These are phyloP conservation scores for Poecilobothrus nobilitatus DNA, from an alignment of 2,888 invertebrate species.

Conservation along the genomic window DNA sequence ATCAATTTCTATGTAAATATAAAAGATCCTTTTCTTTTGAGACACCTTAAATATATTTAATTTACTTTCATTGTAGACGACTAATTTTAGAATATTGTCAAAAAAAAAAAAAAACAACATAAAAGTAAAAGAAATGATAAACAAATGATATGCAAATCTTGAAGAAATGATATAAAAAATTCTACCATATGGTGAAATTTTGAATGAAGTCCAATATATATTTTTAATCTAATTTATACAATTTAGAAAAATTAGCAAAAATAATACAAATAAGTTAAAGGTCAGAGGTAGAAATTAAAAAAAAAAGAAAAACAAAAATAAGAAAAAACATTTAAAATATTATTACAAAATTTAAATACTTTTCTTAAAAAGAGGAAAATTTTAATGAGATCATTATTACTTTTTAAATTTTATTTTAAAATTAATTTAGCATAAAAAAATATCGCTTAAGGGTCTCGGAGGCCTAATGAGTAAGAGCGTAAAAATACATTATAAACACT, in stretches of 20 bases:
- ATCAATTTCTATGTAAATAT: no score
- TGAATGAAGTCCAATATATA: background rate
- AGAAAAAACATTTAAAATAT: background rate
- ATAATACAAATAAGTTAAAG: background rate
- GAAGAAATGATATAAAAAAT: background rate
- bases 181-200: background rate
- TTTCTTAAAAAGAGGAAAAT: background rate
- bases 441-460: background rate
- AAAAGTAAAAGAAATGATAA: no score
- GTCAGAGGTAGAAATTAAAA: background rate
- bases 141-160: background rate
- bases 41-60: background rate
- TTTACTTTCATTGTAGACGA: background rate
- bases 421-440: background rate
- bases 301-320: background rate
- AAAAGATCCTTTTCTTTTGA: no score
- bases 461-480: no score
- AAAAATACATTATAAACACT: no score
- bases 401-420: background rate
- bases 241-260: background rate
- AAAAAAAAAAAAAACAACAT: no score
- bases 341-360: background rate
- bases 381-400: background rate
- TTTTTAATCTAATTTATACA: background rate
- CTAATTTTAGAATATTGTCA: background rate